Evolutionary conservation across 2,797 vertebrate genomes (phyloP), one percentile per base, ranked within the genome.

Genomic region (Oreochromis grahami): DNA sequence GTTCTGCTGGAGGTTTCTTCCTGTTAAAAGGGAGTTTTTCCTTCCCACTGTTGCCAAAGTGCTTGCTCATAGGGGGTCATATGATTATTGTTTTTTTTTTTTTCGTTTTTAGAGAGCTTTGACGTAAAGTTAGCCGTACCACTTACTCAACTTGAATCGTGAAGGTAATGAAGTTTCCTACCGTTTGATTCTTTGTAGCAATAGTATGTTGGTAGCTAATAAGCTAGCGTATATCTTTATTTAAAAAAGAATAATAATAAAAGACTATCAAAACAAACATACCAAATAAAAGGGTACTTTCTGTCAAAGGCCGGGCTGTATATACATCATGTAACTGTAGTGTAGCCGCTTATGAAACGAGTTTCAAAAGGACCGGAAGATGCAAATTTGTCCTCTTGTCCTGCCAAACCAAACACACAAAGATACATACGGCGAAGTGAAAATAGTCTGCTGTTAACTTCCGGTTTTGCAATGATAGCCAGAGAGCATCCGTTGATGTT

Each of bases 21-120:
- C 24, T 29, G 53, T 56, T 56, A 4, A 15, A 55, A 15, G 0
- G 2, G 53, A 56, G 53, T 0, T 56, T 56, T 56, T 0, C 0
- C 53, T 56, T 56, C 24, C 53, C 53, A 0, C 24, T 55, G 13
- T 56, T 4, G 1, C 24, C 24, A 56, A 56, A 56, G 53, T 56
- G 7, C 53, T 29, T 56, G 2, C 24, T 56, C 13, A 56, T 3
- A 56, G 4, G 24, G 53, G 24, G 24, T 29, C 4, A 56, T 29
- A 29, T 29, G 53, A 56, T 29, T 56, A 24, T 29, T 29, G 13
- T n/a, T n/a, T n/a, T n/a, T n/a, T 60, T 34, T 58, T 19, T 5
- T 24, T 4, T 26, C 8, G 1, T 60, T 60, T 1, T 60, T 0
- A 60, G 56, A 60, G 29, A 60, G 17, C 60, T 41, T 68, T 21